Conservation (phyloP, 2,113 vertebrate genomes). For the Alces alces region DNA sequence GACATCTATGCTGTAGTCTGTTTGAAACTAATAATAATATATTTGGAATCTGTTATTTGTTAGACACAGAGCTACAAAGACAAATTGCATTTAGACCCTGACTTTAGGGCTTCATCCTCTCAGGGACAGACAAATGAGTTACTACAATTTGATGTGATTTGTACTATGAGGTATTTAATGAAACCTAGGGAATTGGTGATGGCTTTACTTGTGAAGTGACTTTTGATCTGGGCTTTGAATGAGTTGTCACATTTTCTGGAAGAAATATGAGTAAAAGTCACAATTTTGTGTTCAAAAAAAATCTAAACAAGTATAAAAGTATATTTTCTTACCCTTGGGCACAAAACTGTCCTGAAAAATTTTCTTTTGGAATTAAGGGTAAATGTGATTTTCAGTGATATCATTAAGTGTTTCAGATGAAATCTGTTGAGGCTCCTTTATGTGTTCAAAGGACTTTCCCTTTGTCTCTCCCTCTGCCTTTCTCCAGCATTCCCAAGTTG, state of each 20-base stretch:
- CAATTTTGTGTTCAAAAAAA: background rate
- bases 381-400: background rate
- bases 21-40: background rate
- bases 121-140: background rate
- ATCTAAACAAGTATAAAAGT: background rate
- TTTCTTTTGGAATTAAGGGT: background rate
- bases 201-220: background rate
- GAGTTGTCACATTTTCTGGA: background rate
- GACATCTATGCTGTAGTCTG: background rate
- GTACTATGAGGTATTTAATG: background rate
- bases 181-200: background rate
- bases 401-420: background rate
- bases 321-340: background rate
- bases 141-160: background rate
- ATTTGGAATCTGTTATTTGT: background rate
- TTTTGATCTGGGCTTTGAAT: background rate
- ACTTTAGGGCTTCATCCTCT: background rate
- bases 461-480: background rate
- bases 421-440: background rate
- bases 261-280: background rate
- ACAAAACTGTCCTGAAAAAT: background rate
- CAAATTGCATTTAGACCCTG: background rate
- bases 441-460: background rate
- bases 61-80: background rate
- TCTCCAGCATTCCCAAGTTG: background rate